Conservation (phyloP, 2,888 invertebrate genomes). For the Drosophila kuntzei region DNA sequence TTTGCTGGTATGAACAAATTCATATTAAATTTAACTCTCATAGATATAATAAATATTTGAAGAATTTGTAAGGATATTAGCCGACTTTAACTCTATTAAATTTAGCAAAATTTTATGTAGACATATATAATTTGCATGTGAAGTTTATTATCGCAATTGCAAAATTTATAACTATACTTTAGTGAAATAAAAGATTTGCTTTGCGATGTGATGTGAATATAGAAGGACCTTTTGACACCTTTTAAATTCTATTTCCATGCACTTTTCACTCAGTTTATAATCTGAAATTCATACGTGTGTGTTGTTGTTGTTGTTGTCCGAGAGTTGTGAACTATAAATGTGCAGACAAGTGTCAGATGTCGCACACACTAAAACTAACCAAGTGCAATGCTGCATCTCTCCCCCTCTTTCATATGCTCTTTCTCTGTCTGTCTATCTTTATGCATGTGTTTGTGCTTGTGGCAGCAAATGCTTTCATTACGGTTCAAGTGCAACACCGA, state of each 20-base stretch:
- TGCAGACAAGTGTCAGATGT: constrained; percentile 72
- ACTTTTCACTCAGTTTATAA: constrained; percentile 26
- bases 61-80: too few species aligned
- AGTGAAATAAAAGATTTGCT: not conserved
- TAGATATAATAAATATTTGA: too few species aligned
- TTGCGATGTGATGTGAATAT: too few species aligned
- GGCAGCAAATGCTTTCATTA: constrained; percentile 79
- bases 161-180: not conserved
- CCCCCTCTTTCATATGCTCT: not conserved
- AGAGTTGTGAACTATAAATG: constrained; percentile 37
- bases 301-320: constrained; percentile 3
- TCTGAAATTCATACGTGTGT: constrained; percentile 31
- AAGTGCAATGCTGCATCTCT: constrained; percentile 42
- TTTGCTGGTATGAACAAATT: too few species aligned
- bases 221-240: not conserved
- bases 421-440: constrained; percentile 6
- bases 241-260: constrained; percentile 3
- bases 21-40: too few species aligned
- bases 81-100: too few species aligned
- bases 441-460: constrained; percentile 51
- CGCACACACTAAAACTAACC: constrained; percentile 58
- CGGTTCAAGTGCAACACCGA: constrained; percentile 77
- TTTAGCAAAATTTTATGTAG: too few species aligned
- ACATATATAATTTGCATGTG: too few species aligned
- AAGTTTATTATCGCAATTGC: too few species aligned